A percentile compares a stretch with the other conserved stretches of the same genome.
These are phyloP conservation scores for Palaemon carinicauda DNA, from an alignment of 1,140 invertebrate genomes.

Conservation along the genomic window DNA sequence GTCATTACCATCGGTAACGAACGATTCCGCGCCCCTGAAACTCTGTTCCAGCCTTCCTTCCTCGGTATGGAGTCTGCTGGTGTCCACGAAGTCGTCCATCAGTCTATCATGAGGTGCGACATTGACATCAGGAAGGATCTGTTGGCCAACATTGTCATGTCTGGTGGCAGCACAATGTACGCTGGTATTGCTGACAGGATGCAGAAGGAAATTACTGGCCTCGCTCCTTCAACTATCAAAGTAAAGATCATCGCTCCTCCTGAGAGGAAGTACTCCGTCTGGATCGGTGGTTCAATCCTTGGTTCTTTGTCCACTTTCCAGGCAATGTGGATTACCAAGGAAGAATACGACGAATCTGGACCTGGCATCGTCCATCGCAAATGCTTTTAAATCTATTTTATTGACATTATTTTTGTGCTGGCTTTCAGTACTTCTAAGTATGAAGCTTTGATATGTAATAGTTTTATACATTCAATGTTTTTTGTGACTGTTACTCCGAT, in stretches of 20 bases:
- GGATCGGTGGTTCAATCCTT: constrained; percentile 44
- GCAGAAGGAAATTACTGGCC: constrained; percentile 88
- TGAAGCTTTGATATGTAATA: too few species aligned
- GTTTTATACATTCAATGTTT: too few species aligned
- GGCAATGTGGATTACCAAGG: constrained; percentile 50
- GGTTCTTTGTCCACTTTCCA: constrained; percentile 43
- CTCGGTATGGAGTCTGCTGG: constrained; percentile 81
- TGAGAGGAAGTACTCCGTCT: constrained; percentile 46
- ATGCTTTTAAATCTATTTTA: neutral
- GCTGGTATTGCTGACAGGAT: constrained; percentile 82
- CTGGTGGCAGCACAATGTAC: constrained; percentile 81
- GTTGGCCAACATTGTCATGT: constrained; percentile 85
- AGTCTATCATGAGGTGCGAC: constrained; percentile 4
- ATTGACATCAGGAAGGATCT: neutral
- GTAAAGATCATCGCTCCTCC: constrained; percentile 41
- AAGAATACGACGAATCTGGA: constrained; percentile 46
- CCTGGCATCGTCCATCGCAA: constrained; percentile 46
- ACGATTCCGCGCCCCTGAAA: constrained; percentile 96
- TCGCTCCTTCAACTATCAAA: constrained; percentile 76
- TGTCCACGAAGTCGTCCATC: neutral
- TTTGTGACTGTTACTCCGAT: neutral
- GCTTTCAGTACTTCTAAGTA: too few species aligned
- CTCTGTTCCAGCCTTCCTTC: constrained; percentile 95
- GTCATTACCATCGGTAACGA: constrained; percentile 97
- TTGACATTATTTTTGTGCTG: too few species aligned